Evolutionary conservation across 2,113 vertebrate species (phyloP), one percentile per base, ranked within the genome.

Genomic region (Centropristis striata): DNA sequence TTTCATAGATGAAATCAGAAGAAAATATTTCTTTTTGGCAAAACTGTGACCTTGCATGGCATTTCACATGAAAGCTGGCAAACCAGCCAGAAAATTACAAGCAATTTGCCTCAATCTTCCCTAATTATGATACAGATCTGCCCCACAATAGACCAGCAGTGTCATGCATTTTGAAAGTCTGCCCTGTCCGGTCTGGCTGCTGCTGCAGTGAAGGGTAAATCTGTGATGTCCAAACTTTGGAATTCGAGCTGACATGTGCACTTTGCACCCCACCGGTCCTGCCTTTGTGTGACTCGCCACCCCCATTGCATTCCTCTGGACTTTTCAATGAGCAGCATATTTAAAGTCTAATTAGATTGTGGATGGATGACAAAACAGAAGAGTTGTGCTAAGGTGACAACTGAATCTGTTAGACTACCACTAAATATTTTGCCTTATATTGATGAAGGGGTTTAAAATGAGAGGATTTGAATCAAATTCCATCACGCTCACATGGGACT

Each of bases 91-190:
- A 93, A 91, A 89, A 92, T 91, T 77, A 90, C 85, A 65, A 83
- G 88, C 88, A 89, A 89, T 92, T 93, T 91, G 81, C 86, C 81
- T 74, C 89, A 86, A 90, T 92, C 88, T 78, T 87, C 76, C 59
- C 85, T 87, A 91, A 92, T 92, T 92, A 92, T 88, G 90, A 92
- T 92, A 88, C 78, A 91, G 79, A 92, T 93, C 91, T 90, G 76
- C 37, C 65, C 73, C 81, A 91, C 86, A 89, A 87, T 86, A 67
- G 82, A 88, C 36, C 85, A 50, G 82, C 83, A 9, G 71, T 81
- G 80, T 91, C 85, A 67, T 86, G 88, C 68, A 58, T 81, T 85
- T 85, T 78, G 60, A 79, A 82, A 81, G 86, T 79, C 68, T 18
- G 72, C 72, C 66, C 86, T 25, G 82, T 86, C 83, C 58, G 57